A percentile compares a stretch with the other conserved stretches of the same genome.
Evolutionary conservation across 2,888 invertebrate species (phyloP).

Genomic region (Candidula unifasciata): DNA sequence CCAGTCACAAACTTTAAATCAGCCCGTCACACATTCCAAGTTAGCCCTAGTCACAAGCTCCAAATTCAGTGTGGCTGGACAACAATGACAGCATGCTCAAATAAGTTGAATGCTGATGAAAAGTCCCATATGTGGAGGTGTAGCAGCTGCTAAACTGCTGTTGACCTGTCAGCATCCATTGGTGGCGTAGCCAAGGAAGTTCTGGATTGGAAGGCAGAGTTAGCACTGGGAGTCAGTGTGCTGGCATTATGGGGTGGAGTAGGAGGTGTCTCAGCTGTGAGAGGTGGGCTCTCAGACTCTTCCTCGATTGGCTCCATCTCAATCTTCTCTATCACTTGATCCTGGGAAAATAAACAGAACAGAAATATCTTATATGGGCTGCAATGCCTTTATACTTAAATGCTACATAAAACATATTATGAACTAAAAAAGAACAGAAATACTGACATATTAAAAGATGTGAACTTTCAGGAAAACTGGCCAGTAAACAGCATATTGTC

Average conservation of each 20-base stretch:
- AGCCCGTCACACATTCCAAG: too few species aligned
- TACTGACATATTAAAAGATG: too few species aligned
- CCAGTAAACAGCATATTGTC: too few species aligned
- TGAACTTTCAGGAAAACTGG: too few species aligned
- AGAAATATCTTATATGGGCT: not conserved
- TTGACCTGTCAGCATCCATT: slow-evolving; percentile 36
- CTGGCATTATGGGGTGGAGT: slow-evolving; percentile 17
- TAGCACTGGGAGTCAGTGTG: not conserved
- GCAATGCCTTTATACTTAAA: too few species aligned
- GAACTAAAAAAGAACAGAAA: too few species aligned
- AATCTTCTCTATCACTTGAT: slow-evolving; percentile 54
- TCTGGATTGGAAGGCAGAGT: slow-evolving; percentile 38
- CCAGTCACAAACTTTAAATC: too few species aligned
- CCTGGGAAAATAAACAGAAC: slow-evolving; percentile 33
- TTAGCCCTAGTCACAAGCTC: too few species aligned
- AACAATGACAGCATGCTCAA: not conserved
- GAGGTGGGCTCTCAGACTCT: slow-evolving; percentile 73
- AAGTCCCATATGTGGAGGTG: not conserved
- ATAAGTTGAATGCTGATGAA: not conserved
- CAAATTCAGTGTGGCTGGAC: too few species aligned
- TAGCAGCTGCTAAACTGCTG: slow-evolving; percentile 30
- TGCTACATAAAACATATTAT: too few species aligned
- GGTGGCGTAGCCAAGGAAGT: slow-evolving; percentile 19
- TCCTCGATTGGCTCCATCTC: slow-evolving; percentile 77
- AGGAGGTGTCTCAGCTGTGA: slow-evolving; percentile 55